Percentiles rank a stretch among this genome's conserved stretches.
These are phyloP conservation scores for Tauraco erythrolophus DNA, from an alignment of 2,113 vertebrate species.

Conservation along the genomic window DNA sequence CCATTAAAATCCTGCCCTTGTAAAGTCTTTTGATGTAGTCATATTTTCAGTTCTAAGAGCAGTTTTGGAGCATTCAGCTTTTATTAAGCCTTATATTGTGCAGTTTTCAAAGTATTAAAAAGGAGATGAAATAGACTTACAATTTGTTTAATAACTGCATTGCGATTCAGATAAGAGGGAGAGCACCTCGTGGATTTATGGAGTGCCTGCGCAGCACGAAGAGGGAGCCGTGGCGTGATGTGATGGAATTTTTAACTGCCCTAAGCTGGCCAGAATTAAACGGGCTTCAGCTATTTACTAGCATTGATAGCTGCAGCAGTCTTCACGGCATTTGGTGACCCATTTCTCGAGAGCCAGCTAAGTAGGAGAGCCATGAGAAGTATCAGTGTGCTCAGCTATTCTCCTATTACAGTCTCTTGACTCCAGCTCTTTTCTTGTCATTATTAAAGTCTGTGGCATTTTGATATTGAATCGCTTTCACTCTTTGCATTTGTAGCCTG, in stretches of 20 bases:
- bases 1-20: constrained; percentile 83
- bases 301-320: background rate
- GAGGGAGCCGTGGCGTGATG: background rate
- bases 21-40: constrained; percentile 80
- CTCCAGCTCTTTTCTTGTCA: background rate
- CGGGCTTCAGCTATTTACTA: background rate
- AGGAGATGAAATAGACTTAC: constrained; percentile 67
- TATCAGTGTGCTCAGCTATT: background rate
- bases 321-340: background rate
- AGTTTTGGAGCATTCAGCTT: constrained; percentile 69
- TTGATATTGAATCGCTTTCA: background rate
- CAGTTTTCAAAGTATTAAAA: constrained; percentile 71
- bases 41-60: constrained; percentile 78
- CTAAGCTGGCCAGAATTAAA: constrained; percentile 16
- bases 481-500: background rate
- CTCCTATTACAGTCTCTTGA: background rate
- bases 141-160: constrained; percentile 74
- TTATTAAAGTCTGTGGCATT: background rate
- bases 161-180: constrained; percentile 57
- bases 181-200: constrained; percentile 31
- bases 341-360: background rate
- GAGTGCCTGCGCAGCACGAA: background rate
- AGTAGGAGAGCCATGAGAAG: background rate
- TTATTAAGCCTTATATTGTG: constrained; percentile 74
- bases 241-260: constrained; percentile 43